phyloP scores from a whole-genome alignment of 2,888 invertebrate species.

The Pocota personata region DNA sequence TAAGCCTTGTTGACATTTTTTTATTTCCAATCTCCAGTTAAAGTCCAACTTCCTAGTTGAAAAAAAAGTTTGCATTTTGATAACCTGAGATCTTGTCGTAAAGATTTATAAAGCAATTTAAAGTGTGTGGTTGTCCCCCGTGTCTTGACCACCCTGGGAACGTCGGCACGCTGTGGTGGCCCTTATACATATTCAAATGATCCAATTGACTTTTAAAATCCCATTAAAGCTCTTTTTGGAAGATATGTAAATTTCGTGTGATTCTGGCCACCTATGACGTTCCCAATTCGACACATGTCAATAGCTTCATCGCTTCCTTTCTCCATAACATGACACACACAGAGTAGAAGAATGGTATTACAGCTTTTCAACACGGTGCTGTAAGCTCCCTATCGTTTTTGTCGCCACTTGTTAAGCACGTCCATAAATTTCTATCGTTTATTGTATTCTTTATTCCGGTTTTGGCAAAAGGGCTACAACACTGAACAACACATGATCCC shows the following conservation, averaged over 20 bases:
- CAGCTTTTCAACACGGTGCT: conserved; percentile 38
- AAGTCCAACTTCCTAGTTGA: too few relatives aligned
- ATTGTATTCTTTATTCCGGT: conserved; percentile 55
- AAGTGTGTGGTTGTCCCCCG: background rate
- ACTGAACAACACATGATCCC: conserved; percentile 35
- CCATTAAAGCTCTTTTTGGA: conserved; percentile 48
- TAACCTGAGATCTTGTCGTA: background rate
- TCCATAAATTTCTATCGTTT: conserved; percentile 70
- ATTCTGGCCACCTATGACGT: conserved; percentile 69
- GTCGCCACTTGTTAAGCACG: conserved; percentile 67
- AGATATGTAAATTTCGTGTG: conserved; percentile 64
- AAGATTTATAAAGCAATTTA: conserved; percentile 11
- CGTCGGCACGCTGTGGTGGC: background rate
- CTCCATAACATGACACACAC: conserved; percentile 48
- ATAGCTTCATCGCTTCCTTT: conserved; percentile 71
- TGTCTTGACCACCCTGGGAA: conserved; percentile 42
- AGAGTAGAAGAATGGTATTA: conserved; percentile 8
- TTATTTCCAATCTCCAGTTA: too few relatives aligned
- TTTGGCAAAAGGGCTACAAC: conserved; percentile 46
- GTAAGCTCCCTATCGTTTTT: conserved; percentile 59
- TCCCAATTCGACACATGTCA: conserved; percentile 70
- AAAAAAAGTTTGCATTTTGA: background rate
- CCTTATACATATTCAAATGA: conserved; percentile 50
- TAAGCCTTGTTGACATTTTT: too few relatives aligned
- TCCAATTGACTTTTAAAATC: conserved; percentile 55